Evolutionary conservation across 2,797 vertebrate genomes (phyloP).

Genomic region (Loriculus beryllinus): DNA sequence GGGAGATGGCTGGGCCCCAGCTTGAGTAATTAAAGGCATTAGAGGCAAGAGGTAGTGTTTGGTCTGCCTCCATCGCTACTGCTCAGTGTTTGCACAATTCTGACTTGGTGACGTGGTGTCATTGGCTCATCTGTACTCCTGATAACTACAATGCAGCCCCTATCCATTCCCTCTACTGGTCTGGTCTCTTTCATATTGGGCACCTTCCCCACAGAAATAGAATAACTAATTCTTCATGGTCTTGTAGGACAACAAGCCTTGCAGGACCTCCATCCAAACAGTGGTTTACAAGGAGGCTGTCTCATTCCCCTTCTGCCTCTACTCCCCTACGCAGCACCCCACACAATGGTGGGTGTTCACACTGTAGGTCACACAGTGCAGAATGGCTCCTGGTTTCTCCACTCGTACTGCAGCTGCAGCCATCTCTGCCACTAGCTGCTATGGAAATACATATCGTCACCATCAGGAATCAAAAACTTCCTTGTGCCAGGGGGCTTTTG

Average conservation of each 20-base stretch:
- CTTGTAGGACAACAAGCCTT: background rate
- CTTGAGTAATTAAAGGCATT: background rate
- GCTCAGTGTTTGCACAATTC: background rate
- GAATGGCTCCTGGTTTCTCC: background rate
- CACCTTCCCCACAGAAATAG: background rate
- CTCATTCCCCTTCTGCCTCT: background rate
- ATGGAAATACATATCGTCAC: background rate
- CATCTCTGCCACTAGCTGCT: accelerated
- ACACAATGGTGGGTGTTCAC: background rate
- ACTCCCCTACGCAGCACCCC: no score
- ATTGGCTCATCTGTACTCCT: background rate
- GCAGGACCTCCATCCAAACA: background rate
- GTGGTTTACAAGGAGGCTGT: background rate
- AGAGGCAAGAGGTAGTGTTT: background rate
- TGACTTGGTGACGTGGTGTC: no score
- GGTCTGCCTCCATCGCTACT: background rate
- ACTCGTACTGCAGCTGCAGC: accelerated
- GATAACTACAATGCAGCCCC: background rate
- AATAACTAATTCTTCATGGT: background rate
- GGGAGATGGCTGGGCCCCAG: background rate
- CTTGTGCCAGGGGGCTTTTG: background rate
- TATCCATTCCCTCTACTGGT: accelerated
- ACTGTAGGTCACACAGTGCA: background rate
- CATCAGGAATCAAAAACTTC: background rate
- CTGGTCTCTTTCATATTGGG: background rate